Percentiles rank a stretch among this genome's conserved stretches.
Conservation (phyloP, 2,113 vertebrate species). For the crab-eating macaque (Macaca fascicularis) region DNA sequence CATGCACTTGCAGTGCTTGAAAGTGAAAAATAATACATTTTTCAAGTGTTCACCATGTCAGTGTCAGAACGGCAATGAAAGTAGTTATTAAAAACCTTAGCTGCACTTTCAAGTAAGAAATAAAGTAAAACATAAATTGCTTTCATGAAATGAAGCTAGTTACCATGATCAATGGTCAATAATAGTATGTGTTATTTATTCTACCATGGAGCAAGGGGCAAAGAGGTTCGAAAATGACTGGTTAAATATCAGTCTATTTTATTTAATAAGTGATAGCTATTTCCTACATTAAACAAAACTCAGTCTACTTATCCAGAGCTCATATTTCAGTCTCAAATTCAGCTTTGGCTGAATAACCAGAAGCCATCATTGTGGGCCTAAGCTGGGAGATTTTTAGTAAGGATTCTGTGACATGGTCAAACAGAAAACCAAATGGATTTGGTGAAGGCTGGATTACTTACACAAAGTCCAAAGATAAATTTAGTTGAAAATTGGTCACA, state of each 20-base stretch:
- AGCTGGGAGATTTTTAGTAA: conserved; percentile 59
- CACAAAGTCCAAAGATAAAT: conserved; percentile 78
- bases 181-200: conserved; percentile 64
- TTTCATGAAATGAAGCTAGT: conserved; percentile 48
- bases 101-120: conserved; percentile 55
- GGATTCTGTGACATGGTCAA: conserved; percentile 50
- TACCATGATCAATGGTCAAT: conserved; percentile 19
- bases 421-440: conserved; percentile 54
- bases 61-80: conserved; percentile 25
- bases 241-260: conserved; percentile 64
- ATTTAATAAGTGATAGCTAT: conserved; percentile 63
- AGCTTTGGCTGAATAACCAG: conserved; percentile 52
- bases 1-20: background rate
- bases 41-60: conserved; percentile 39
- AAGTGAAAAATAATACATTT: conserved; percentile 44
- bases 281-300: conserved; percentile 61
- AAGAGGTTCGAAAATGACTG: conserved; percentile 61
- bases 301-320: conserved; percentile 44
- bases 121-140: conserved; percentile 60
- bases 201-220: background rate
- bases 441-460: conserved; percentile 68
- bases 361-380: conserved; percentile 32
- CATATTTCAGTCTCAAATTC: conserved; percentile 46
- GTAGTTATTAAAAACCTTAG: conserved; percentile 53
- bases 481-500: conserved; percentile 77